Evolutionary conservation across 2,888 invertebrate species (phyloP).

Genomic region (Melitaea athalia): DNA sequence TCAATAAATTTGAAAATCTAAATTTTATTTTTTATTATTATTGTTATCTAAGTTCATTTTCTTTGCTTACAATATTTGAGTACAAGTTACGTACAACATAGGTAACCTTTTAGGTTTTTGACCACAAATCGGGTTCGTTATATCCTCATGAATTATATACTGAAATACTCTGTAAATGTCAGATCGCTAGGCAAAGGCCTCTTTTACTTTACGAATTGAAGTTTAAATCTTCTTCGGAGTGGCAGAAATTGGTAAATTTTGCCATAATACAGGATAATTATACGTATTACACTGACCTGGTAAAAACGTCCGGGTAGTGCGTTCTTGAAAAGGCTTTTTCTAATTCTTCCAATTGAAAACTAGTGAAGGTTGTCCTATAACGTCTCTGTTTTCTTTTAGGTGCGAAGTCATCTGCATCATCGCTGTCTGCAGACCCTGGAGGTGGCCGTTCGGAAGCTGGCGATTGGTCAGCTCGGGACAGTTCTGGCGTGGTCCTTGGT

Average conservation of each 20-base stretch:
- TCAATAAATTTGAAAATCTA: too few species aligned
- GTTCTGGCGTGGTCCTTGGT: conserved; percentile 72
- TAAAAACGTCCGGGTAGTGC: conserved; percentile 99
- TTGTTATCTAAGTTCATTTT: too few species aligned
- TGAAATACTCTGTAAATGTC: too few species aligned
- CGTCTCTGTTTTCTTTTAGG: conserved; percentile 95
- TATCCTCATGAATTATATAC: too few species aligned
- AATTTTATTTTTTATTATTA: too few species aligned
- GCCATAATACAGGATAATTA: background rate
- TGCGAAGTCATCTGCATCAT: conserved; percentile 89
- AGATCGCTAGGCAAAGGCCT: too few species aligned
- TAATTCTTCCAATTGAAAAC: conserved; percentile 96
- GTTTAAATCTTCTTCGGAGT: background rate
- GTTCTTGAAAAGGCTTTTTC: conserved; percentile 98
- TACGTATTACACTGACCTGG: conserved; percentile 84
- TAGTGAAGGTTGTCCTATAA: conserved; percentile 96
- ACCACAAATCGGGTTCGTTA: too few species aligned
- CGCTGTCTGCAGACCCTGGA: conserved; percentile 84
- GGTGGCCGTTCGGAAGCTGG: conserved; percentile 77
- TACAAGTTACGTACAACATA: too few species aligned
- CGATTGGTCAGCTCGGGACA: conserved; percentile 67
- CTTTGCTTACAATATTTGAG: too few species aligned
- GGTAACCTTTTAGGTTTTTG: too few species aligned
- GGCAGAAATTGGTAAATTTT: background rate
- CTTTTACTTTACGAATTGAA: too few species aligned